These are phyloP conservation scores for Xiphophorus hellerii DNA, from an alignment of 2,113 vertebrate genomes.

Conservation along the genomic window DNA sequence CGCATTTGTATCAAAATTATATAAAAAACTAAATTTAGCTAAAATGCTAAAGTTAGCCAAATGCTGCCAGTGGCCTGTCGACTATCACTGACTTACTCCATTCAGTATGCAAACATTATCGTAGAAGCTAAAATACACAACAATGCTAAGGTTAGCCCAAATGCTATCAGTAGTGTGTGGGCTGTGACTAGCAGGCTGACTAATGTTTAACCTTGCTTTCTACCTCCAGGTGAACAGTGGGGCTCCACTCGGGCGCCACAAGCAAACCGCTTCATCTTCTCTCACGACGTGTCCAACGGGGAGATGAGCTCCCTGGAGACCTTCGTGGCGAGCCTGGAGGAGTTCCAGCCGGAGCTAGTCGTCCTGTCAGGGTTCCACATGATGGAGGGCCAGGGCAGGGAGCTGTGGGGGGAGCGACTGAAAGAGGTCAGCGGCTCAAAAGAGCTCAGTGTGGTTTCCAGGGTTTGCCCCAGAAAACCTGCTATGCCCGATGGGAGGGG, in stretches of 20 bases:
- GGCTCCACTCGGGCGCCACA: constrained; percentile 85
- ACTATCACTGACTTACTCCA: too few species aligned
- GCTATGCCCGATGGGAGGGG: too few species aligned
- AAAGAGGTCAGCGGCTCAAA: constrained; percentile 80
- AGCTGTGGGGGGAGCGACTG: constrained; percentile 86
- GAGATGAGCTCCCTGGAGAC: constrained; percentile 92
- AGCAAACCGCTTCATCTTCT: constrained; percentile 98
- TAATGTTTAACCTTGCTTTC: neutral
- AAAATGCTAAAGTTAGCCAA: too few species aligned
- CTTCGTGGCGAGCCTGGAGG: constrained; percentile 92
- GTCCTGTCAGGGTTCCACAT: constrained; percentile 97
- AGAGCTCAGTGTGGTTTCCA: neutral
- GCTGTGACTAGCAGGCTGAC: too few species aligned
- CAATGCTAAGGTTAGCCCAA: too few species aligned
- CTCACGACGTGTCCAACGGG: constrained; percentile 93
- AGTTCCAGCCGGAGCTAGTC: constrained; percentile 93
- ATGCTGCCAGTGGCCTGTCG: too few species aligned
- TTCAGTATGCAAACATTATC: too few species aligned
- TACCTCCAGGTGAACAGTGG: constrained; percentile 88
- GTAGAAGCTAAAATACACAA: too few species aligned
- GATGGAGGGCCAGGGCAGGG: constrained; percentile 95
- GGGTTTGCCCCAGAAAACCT: too few species aligned
- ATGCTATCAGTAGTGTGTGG: too few species aligned
- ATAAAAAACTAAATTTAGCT: too few species aligned
- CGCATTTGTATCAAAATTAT: too few species aligned